Conservation (phyloP, 2,113 vertebrate species). For the Stigmatopora nigra region DNA sequence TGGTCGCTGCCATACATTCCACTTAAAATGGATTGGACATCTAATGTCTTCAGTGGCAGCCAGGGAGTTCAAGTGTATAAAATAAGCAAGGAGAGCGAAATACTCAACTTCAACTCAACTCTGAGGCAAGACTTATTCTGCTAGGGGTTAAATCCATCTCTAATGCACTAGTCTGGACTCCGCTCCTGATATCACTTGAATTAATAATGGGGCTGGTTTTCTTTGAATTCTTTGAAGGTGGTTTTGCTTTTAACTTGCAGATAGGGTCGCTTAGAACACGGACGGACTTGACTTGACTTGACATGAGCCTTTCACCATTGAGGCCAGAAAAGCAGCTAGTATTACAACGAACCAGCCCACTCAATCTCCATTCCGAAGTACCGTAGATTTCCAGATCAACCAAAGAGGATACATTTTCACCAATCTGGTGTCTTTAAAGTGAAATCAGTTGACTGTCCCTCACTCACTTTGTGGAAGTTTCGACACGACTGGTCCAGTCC, state of each 20-base stretch:
- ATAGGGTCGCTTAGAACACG: slow-evolving; percentile 8
- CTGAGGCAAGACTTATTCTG: slow-evolving; percentile 19
- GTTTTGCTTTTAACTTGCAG: slow-evolving; percentile 14
- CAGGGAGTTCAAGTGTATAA: slow-evolving; percentile 5
- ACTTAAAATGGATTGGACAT: no score
- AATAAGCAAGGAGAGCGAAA: slow-evolving; percentile 19
- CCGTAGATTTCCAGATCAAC: no score
- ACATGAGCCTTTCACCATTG: slow-evolving; percentile 41
- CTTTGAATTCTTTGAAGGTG: slow-evolving; percentile 35
- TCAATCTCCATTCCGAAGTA: slow-evolving; percentile 32
- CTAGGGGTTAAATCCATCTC: slow-evolving; percentile 8
- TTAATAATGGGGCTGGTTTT: slow-evolving; percentile 40
- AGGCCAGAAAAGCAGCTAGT: slow-evolving; percentile 31
- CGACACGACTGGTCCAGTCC: no score
- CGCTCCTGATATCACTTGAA: slow-evolving; percentile 22
- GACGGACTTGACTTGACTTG: slow-evolving; percentile 25
- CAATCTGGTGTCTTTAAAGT: no score
- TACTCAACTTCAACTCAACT: slow-evolving; percentile 27
- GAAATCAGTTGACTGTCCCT: no score
- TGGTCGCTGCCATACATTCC: no score
- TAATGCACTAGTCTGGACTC: slow-evolving; percentile 23
- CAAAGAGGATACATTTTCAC: no score
- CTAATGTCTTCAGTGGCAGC: not conserved
- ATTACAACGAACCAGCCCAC: slow-evolving; percentile 42
- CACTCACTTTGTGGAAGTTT: no score